Conservation (phyloP, 2,113 vertebrate genomes). For the Chroicocephalus ridibundus region DNA sequence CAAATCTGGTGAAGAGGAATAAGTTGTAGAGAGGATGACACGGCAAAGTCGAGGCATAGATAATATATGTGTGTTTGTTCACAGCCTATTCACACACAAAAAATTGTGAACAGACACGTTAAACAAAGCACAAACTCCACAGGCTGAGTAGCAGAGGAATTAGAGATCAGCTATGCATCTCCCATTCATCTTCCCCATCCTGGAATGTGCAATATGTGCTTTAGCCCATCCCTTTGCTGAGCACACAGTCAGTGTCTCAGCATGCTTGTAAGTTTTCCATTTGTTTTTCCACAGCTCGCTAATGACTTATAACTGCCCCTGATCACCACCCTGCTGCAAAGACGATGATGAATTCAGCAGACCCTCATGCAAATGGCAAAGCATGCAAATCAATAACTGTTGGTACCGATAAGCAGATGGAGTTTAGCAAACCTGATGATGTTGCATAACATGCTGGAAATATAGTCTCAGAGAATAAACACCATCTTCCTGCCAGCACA, state of each 20-base stretch:
- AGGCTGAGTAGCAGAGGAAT: neutral
- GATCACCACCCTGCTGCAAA: neutral
- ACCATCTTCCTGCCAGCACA: neutral
- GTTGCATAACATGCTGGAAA: neutral
- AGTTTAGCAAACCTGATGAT: neutral
- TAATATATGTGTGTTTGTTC: neutral
- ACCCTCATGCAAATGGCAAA: neutral
- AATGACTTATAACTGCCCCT: neutral
- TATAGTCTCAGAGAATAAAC: neutral
- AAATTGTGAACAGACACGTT: neutral
- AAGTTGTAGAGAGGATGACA: neutral
- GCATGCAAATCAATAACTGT: neutral
- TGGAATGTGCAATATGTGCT: slow-evolving; percentile 49
- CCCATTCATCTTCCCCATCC: slow-evolving; percentile 13
- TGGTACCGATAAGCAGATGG: neutral
- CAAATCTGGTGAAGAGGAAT: neutral
- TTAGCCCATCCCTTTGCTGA: slow-evolving; percentile 19
- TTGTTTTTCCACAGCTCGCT: slow-evolving; percentile 2
- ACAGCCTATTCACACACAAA: neutral
- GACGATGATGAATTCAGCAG: neutral
- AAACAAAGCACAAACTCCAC: neutral
- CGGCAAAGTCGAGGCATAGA: neutral
- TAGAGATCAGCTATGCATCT: neutral
- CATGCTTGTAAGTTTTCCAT: neutral
- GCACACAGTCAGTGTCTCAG: neutral